Percentiles rank a stretch among this genome's conserved stretches.
These are phyloP conservation scores for Esox masquinongy DNA, from an alignment of 2,797 vertebrate genomes.

Conservation along the genomic window DNA sequence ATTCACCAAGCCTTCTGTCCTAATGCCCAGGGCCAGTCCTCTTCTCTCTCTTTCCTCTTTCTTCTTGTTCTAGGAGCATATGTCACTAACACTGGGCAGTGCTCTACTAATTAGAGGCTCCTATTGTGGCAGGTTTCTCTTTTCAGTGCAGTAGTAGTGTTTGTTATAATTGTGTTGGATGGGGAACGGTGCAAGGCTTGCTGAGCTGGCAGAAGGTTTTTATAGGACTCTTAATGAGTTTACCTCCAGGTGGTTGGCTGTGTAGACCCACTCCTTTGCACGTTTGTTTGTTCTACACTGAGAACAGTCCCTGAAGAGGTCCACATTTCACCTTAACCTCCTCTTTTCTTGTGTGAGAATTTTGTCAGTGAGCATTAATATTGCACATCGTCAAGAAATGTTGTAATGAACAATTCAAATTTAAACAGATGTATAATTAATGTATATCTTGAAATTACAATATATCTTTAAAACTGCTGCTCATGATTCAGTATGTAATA, in stretches of 20 bases:
- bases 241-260: slow-evolving; percentile 47
- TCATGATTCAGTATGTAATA: background rate
- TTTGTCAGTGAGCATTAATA: background rate
- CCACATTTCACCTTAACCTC: slow-evolving; percentile 45
- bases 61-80: slow-evolving; percentile 49
- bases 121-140: slow-evolving; percentile 52
- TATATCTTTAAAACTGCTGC: background rate
- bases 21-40: slow-evolving; percentile 36
- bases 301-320: slow-evolving; percentile 24
- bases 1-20: slow-evolving; percentile 50
- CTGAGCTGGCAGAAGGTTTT: slow-evolving; percentile 60
- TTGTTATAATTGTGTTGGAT: slow-evolving; percentile 45
- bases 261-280: slow-evolving; percentile 36
- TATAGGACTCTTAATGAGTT: slow-evolving; percentile 57
- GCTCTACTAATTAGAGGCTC: slow-evolving; percentile 53
- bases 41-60: slow-evolving; percentile 27
- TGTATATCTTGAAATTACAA: background rate
- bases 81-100: slow-evolving; percentile 44
- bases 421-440: background rate
- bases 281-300: slow-evolving; percentile 1
- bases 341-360: slow-evolving; percentile 17
- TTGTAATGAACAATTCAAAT: slow-evolving; percentile 4
- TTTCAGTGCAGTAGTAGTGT: slow-evolving; percentile 43
- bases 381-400: background rate
- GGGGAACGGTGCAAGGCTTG: slow-evolving; percentile 48